Conservation (phyloP, 2,888 invertebrate genomes). For the Acrobasis repandana region DNA sequence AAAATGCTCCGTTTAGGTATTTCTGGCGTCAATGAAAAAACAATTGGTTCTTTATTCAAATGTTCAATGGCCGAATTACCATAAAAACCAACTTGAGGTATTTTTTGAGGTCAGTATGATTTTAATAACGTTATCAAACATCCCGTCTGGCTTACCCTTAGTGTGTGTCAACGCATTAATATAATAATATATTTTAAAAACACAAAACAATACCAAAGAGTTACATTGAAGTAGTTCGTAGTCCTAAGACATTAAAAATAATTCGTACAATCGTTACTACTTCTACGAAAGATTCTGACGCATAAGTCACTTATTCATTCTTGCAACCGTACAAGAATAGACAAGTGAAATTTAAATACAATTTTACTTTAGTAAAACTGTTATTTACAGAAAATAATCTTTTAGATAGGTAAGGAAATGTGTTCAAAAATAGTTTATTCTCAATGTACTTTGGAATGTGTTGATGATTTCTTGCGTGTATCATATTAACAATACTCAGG, state of each 20-base stretch:
- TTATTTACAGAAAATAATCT: background rate
- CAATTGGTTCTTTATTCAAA: too few species aligned
- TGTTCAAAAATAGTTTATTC: slow-evolving; percentile 14
- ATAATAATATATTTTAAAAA: slow-evolving; percentile 21
- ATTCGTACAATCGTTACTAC: slow-evolving; percentile 3
- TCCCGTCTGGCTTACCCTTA: too few species aligned
- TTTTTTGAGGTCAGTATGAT: too few species aligned
- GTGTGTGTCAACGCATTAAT: slow-evolving; percentile 9
- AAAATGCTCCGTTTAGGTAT: too few species aligned
- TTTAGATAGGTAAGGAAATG: background rate
- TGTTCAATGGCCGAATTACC: too few species aligned
- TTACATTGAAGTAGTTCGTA: slow-evolving; percentile 4
- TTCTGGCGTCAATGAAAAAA: too few species aligned
- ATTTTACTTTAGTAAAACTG: slow-evolving; percentile 13
- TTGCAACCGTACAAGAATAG: slow-evolving; percentile 50
- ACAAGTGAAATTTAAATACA: slow-evolving; percentile 36
- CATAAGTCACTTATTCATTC: slow-evolving; percentile 44
- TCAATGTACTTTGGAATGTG: slow-evolving; percentile 25
- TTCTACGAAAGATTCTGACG: slow-evolving; percentile 13
- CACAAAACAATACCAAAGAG: slow-evolving; percentile 8
- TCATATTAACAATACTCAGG: slow-evolving; percentile 1
- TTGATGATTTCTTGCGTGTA: background rate
- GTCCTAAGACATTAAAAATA: slow-evolving; percentile 3
- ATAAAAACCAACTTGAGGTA: too few species aligned
- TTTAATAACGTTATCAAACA: too few species aligned